These are phyloP conservation scores for Baccha elongata DNA, from an alignment of 2,888 invertebrate species.

Conservation along the genomic window DNA sequence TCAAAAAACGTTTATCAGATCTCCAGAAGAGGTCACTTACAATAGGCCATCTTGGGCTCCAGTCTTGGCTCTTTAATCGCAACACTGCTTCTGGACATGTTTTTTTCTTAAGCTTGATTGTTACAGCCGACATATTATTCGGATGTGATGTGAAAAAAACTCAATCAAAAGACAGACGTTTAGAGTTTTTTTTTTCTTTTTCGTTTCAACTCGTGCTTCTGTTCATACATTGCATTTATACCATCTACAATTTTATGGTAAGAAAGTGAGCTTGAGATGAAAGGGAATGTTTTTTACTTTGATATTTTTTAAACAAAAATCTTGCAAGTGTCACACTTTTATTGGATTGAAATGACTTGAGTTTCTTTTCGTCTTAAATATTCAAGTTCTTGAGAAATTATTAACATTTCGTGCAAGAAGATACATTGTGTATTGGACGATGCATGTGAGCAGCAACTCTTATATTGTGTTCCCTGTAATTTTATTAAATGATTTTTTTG, in stretches of 20 bases:
- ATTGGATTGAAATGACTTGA: neutral
- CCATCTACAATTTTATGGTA: constrained; percentile 38
- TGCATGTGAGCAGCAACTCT: too few relatives aligned
- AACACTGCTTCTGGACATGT: constrained; percentile 53
- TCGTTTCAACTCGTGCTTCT: neutral
- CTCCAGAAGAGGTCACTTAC: constrained; percentile 51
- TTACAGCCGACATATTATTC: neutral
- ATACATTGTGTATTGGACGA: too few relatives aligned
- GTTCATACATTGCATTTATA: constrained; percentile 16
- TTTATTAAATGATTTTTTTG: too few relatives aligned
- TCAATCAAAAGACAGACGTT: constrained; percentile 33
- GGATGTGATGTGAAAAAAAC: neutral
- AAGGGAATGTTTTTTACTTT: constrained; percentile 41
- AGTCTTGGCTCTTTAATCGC: neutral
- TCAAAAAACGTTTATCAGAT: constrained; percentile 49
- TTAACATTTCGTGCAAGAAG: neutral
- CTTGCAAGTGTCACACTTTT: constrained; percentile 32
- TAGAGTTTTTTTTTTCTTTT: neutral
- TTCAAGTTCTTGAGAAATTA: constrained; percentile 36
- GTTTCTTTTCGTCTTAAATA: neutral
- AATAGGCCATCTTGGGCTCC: constrained; percentile 12
- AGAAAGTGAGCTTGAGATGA: constrained; percentile 31
- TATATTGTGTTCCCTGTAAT: too few relatives aligned
- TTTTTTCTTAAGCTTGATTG: neutral
- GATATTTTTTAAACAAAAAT: neutral